Evolutionary conservation across 2,888 invertebrate genomes (phyloP).

Genomic region (Sympetrum striolatum): DNA sequence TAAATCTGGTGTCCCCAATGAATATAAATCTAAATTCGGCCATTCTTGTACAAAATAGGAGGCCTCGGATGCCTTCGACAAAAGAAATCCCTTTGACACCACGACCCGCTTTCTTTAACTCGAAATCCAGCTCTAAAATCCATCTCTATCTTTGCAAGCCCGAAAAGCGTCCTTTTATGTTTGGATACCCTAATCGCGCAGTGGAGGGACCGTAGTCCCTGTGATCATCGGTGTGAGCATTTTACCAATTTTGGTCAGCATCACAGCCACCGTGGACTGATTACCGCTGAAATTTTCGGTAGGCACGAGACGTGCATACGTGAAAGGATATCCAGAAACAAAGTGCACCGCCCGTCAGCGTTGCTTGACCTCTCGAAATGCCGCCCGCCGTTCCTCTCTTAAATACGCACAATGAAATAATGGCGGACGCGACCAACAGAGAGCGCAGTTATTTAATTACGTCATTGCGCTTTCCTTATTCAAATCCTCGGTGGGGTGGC

Average conservation of each 20-base stretch:
- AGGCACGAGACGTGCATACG: background rate
- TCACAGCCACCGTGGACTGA: background rate
- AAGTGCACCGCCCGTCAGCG: background rate
- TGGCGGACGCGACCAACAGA: background rate
- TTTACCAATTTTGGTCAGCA: background rate
- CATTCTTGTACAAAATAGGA: too few species aligned
- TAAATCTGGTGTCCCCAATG: too few species aligned
- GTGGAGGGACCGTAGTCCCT: too few species aligned
- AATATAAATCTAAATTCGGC: too few species aligned
- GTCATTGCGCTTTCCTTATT: background rate
- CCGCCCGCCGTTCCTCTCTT: background rate
- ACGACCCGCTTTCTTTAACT: too few species aligned
- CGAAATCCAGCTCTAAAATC: too few species aligned
- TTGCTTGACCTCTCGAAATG: background rate
- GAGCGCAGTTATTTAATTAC: conserved; percentile 21
- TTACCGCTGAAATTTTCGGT: background rate
- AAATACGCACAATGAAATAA: conserved; percentile 14
- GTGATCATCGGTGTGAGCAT: too few species aligned
- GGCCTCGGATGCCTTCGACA: too few species aligned
- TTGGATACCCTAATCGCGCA: too few species aligned
- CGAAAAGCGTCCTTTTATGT: too few species aligned
- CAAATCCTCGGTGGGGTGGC: background rate
- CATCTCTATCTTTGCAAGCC: too few species aligned
- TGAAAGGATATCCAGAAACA: background rate
- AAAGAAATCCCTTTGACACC: too few species aligned